phyloP scores from a whole-genome alignment of 2,797 vertebrate genomes.

The Novumbra hubbsi region DNA sequence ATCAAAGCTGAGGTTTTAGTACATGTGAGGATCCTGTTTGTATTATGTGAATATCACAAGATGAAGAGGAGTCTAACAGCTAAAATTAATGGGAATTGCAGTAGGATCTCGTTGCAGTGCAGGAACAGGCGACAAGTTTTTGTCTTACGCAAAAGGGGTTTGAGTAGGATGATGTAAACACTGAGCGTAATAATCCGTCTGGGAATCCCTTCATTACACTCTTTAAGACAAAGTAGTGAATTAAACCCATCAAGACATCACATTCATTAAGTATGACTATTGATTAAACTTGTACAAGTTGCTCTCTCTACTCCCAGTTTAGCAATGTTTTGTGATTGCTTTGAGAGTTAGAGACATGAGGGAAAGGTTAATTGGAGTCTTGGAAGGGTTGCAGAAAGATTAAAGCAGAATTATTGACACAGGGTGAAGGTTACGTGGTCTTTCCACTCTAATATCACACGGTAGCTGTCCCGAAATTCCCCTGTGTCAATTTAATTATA shows the following conservation, averaged over 20 bases:
- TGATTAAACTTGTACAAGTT: constrained; percentile 1
- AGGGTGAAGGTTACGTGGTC: too few relatives aligned
- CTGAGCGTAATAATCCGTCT: constrained; percentile 19
- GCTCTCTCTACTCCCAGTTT: not conserved
- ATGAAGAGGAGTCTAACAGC: not conserved
- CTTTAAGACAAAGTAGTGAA: not conserved
- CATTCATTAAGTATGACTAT: constrained; percentile 2
- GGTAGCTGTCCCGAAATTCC: constrained; percentile 30
- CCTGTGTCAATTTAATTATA: constrained; percentile 34
- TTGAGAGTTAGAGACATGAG: constrained; percentile 17
- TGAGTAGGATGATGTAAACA: constrained; percentile 1
- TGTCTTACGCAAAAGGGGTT: not conserved
- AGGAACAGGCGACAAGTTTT: not conserved
- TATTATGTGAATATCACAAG: not conserved
- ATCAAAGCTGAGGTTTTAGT: not conserved
- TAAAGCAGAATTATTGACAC: too few relatives aligned
- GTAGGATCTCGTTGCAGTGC: not conserved
- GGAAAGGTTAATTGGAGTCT: constrained; percentile 15
- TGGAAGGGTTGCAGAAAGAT: too few relatives aligned
- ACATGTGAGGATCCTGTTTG: not conserved
- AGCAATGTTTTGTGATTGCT: constrained; percentile 22
- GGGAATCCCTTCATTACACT: not conserved
- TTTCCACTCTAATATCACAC: constrained; percentile 38
- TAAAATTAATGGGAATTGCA: not conserved
- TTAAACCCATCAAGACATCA: constrained; percentile 11